Base-by-base conservation (phyloP, 2,113 vertebrate species). In the Gymnarchus niloticus region DNA sequence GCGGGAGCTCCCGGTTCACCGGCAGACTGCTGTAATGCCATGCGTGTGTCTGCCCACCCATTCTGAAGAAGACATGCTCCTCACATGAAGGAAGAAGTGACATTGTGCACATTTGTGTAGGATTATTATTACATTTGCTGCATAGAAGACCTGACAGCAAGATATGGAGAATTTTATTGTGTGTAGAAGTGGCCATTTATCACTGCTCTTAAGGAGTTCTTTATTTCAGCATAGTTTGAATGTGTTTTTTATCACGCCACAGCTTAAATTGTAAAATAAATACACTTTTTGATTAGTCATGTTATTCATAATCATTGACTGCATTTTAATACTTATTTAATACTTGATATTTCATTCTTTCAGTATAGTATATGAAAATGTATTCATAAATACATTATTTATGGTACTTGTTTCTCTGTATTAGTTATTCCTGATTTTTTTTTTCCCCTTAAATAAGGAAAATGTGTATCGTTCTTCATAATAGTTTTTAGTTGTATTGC, bases 151-250 rank as follows among this genome's bases (percentile, higher is more conserved):
- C 87, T 93, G 92, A 94, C 91, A 92, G 91, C 88, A 86, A 90
- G 52, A 92, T 90, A 89, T 86, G 90, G 89, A 91, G 90, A 90
- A 89, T 88, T 84, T n/a, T 85, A 84, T 86, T 52, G 87, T 88
- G 89, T 86, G 87, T 85, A 86, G 88, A 90, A 88, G 90, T 88
- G 90, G 90, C 91, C 94, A 92, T 94, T 95, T 91, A 93, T 94
- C 93, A 93, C 89, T 86, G 91, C 92, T 93, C 94, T 92, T 92
- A 93, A 93, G 89, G 89, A 90, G 92, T 52, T 85, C 33, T 89
- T 90, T 51, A 81, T 49, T 49, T 28, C 56, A 82, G 56, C 28
- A 14, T 54, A 21, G 46, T 82, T 54, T 82, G 49, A 54, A 25
- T 82, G 80, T 82, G n/a, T n/a, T n/a, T n/a, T n/a, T n/a, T n/a